These are phyloP conservation scores for Morpho achilles DNA, from an alignment of 2,888 invertebrate genomes.

Conservation along the genomic window DNA sequence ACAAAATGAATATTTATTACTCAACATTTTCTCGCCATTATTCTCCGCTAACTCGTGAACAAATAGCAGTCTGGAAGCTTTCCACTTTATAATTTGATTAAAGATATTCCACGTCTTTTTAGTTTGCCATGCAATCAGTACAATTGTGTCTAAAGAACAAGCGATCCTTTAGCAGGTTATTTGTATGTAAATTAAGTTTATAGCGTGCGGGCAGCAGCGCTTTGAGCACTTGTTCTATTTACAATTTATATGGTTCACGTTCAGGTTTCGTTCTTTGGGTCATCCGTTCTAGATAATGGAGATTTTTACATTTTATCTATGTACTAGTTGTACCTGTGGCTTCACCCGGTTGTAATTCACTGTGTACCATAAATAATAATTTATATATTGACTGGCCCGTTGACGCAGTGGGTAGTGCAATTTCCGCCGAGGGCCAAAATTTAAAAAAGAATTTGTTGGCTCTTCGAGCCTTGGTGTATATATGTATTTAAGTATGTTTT, in stretches of 20 bases:
- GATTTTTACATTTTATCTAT: background rate
- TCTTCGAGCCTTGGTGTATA: too few relatives aligned
- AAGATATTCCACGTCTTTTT: slow-evolving; percentile 17
- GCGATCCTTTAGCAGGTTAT: slow-evolving; percentile 5
- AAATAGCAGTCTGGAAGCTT: slow-evolving; percentile 21
- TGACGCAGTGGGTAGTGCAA: too few relatives aligned
- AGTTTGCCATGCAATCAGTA: slow-evolving; percentile 13
- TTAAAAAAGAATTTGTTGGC: too few relatives aligned
- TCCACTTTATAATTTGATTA: slow-evolving; percentile 22
- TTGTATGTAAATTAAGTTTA: slow-evolving; percentile 13
- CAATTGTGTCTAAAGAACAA: slow-evolving; percentile 6
- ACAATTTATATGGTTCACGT: slow-evolving; percentile 1
- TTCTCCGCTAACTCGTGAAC: slow-evolving; percentile 20
- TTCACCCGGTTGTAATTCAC: too few relatives aligned
- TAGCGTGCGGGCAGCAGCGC: slow-evolving; percentile 1
- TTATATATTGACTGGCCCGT: too few relatives aligned
- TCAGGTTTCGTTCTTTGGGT: slow-evolving; percentile 2
- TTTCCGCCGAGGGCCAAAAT: too few relatives aligned
- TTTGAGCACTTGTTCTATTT: slow-evolving; percentile 4
- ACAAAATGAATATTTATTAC: slow-evolving; percentile 23
- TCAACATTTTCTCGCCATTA: slow-evolving; percentile 20
- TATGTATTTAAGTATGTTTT: too few relatives aligned
- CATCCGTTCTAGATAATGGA: too few relatives aligned
- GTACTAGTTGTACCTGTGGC: too few relatives aligned
- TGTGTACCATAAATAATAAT: too few relatives aligned